A percentile compares a stretch with the other conserved stretches of the same genome.
These are phyloP conservation scores for Pollenia angustigena DNA, from an alignment of 2,888 invertebrate genomes.

Conservation along the genomic window DNA sequence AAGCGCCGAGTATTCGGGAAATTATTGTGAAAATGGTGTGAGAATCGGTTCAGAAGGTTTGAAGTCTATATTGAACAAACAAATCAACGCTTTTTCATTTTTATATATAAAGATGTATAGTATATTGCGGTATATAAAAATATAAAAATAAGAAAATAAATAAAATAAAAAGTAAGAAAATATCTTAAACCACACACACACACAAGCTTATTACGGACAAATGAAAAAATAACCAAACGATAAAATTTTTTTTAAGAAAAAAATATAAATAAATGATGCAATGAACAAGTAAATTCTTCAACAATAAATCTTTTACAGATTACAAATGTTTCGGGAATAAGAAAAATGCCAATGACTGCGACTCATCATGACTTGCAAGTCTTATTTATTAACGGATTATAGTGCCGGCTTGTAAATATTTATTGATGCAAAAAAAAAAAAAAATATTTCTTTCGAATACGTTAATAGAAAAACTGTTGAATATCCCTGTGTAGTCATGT, in stretches of 20 bases:
- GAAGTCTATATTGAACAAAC: too few species aligned
- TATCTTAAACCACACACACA: slow-evolving; percentile 19
- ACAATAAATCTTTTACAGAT: slow-evolving; percentile 61
- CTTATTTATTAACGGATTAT: slow-evolving; percentile 33
- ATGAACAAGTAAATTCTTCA: slow-evolving; percentile 31
- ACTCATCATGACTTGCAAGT: slow-evolving; percentile 44
- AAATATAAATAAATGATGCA: slow-evolving; percentile 52
- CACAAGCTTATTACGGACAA: slow-evolving; percentile 4
- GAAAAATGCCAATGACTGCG: slow-evolving; percentile 24
- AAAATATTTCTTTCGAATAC: slow-evolving; percentile 13
- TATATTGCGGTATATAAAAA: slow-evolving; percentile 9
- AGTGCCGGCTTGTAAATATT: slow-evolving; percentile 3
- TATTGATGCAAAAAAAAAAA: neutral
- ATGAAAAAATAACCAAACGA: slow-evolving; percentile 11
- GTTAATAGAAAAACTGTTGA: neutral
- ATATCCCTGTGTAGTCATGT: neutral
- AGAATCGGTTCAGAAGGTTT: too few species aligned
- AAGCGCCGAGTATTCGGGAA: too few species aligned
- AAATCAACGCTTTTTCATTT: too few species aligned
- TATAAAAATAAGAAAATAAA: slow-evolving; percentile 30
- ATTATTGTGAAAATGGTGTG: too few species aligned
- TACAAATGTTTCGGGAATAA: slow-evolving; percentile 57
- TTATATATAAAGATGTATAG: neutral
- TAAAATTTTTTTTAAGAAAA: neutral
- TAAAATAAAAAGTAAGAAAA: slow-evolving; percentile 10